Percentiles rank a stretch among this genome's conserved stretches.
These are phyloP conservation scores for Pantherophis guttatus DNA, from an alignment of 2,113 vertebrate species.

Conservation along the genomic window DNA sequence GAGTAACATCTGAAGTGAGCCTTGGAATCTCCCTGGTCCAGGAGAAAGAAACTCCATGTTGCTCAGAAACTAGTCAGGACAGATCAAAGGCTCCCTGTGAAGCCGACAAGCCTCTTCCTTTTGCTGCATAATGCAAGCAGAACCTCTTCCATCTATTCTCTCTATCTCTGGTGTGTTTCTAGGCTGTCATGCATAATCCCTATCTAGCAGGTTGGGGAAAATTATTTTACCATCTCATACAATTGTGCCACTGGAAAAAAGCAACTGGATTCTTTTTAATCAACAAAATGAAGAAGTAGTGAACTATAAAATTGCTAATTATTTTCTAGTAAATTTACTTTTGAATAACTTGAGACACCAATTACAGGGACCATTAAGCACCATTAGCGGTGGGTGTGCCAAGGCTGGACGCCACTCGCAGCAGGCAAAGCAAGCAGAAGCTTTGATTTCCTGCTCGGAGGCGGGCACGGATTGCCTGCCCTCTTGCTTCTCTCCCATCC, in stretches of 20 bases:
- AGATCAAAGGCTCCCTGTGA: background rate
- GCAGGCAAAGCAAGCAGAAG: slow-evolving; percentile 43
- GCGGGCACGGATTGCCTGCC: background rate
- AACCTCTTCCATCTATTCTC: background rate
- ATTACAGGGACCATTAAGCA: slow-evolving; percentile 80
- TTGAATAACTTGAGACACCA: slow-evolving; percentile 81
- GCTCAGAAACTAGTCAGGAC: background rate
- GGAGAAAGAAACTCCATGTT: background rate
- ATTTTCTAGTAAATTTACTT: slow-evolving; percentile 83
- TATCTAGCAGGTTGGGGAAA: slow-evolving; percentile 30
- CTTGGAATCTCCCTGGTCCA: background rate
- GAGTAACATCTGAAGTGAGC: background rate
- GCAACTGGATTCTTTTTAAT: slow-evolving; percentile 59
- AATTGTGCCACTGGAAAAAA: slow-evolving; percentile 63
- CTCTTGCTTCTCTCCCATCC: background rate
- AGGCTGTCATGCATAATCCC: slow-evolving; percentile 8
- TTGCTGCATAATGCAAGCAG: background rate
- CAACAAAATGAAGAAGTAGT: slow-evolving; percentile 73
- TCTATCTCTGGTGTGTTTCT: background rate
- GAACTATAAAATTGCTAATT: slow-evolving; percentile 84
- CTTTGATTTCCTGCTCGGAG: slow-evolving; percentile 21
- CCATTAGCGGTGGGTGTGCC: slow-evolving; percentile 68
- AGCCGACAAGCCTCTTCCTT: background rate
- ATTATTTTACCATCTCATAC: slow-evolving; percentile 33
- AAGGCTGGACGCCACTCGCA: slow-evolving; percentile 60